Evolutionary conservation across 2,797 vertebrate genomes (phyloP).

Genomic region (Taenioides sp.): DNA sequence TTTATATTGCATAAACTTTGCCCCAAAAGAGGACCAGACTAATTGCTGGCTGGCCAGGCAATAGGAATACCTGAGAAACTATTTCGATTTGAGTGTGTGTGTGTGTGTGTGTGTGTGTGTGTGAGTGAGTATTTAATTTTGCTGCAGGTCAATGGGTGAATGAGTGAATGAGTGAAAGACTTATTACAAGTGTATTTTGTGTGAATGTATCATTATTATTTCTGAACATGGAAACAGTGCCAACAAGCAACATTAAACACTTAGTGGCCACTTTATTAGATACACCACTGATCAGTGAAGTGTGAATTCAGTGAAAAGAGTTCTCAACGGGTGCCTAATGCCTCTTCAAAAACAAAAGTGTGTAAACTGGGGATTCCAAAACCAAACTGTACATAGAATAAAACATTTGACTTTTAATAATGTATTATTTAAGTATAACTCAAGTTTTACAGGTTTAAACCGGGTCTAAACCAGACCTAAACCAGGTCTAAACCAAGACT

Average conservation of each 20-base stretch:
- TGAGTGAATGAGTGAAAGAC: constrained; percentile 11
- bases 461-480: not conserved
- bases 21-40: constrained; percentile 1
- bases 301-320: constrained; percentile 36
- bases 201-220: constrained; percentile 29
- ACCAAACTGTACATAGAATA: too few species aligned
- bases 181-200: constrained; percentile 1
- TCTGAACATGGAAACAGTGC: constrained; percentile 54
- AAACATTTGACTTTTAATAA: not conserved
- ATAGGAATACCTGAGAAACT: constrained; percentile 34
- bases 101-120: constrained; percentile 28
- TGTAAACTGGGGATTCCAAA: constrained; percentile 13
- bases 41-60: not conserved
- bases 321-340: constrained; percentile 51
- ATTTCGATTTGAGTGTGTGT: constrained; percentile 22
- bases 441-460: not conserved
- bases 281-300: constrained; percentile 58
- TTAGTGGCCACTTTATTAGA: constrained; percentile 28
- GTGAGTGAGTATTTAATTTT: constrained; percentile 17
- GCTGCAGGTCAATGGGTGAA: constrained; percentile 13
- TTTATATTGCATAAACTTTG: not conserved
- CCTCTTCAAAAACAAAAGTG: constrained; percentile 47
- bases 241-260: constrained; percentile 39
- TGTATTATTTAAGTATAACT: not conserved
- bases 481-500: too few species aligned